Evolutionary conservation across 2,797 vertebrate genomes (phyloP).

Genomic region (Schizothorax lantsangensis): DNA sequence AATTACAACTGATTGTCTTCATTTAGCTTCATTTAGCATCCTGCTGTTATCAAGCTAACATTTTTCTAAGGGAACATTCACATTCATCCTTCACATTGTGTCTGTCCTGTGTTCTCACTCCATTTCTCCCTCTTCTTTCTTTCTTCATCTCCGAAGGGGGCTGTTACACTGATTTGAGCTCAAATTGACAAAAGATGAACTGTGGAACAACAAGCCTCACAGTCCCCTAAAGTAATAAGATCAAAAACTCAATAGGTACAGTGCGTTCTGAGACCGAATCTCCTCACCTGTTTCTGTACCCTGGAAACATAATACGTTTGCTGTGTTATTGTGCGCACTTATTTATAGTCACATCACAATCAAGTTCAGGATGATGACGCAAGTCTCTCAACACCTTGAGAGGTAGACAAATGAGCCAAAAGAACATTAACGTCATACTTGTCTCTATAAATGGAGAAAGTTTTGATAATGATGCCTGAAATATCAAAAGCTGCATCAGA

Average conservation of each 20-base stretch:
- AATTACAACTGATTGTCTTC: background rate
- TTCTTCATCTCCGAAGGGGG: background rate
- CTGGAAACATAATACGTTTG: background rate
- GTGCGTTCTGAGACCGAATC: slow-evolving; percentile 24
- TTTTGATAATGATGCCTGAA: background rate
- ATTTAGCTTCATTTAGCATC: background rate
- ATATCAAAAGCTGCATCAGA: background rate
- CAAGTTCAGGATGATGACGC: slow-evolving; percentile 36
- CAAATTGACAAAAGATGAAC: slow-evolving; percentile 10
- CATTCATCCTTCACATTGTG: background rate
- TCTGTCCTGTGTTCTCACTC: slow-evolving; percentile 3
- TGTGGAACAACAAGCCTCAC: slow-evolving; percentile 7
- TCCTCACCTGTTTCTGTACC: background rate
- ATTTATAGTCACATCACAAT: slow-evolving; percentile 45
- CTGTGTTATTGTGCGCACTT: slow-evolving; percentile 14
- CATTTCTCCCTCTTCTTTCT: slow-evolving; percentile 3
- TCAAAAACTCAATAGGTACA: slow-evolving; percentile 28
- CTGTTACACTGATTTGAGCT: background rate
- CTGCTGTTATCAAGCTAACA: slow-evolving; percentile 18
- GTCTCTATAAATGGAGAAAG: slow-evolving; percentile 24
- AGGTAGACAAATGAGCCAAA: slow-evolving; percentile 11
- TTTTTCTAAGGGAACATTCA: background rate
- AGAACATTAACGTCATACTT: slow-evolving; percentile 18
- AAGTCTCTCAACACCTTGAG: slow-evolving; percentile 37
- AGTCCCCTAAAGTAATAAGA: slow-evolving; percentile 46